A percentile compares a stretch with the other conserved stretches of the same genome.
phyloP scores from a whole-genome alignment of 2,113 vertebrate species.

The Rana temporaria region DNA sequence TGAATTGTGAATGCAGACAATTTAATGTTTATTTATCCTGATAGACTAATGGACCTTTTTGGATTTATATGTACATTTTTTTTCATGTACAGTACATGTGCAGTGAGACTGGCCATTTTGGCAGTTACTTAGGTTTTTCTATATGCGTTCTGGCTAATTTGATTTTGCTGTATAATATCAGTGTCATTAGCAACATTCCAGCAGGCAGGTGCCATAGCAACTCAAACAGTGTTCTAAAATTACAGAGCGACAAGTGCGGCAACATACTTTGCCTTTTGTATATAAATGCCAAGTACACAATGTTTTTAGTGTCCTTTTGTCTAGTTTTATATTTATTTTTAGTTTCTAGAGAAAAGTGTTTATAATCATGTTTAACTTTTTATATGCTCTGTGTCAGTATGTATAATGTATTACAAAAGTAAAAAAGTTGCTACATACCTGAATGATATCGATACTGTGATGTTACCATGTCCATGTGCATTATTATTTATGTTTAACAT shows the following conservation, averaged over 20 bases:
- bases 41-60: not conserved
- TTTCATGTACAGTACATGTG: not conserved
- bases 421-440: not conserved
- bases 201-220: conserved; percentile 38
- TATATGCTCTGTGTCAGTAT: conserved; percentile 1
- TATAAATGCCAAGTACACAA: not conserved
- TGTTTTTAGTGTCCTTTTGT: not conserved
- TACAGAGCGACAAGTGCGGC: not conserved
- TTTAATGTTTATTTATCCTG: not conserved
- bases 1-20: conserved; percentile 40
- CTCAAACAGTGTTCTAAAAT: conserved; percentile 34
- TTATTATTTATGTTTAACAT: conserved; percentile 16
- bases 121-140: not conserved
- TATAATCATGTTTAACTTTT: not conserved
- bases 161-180: conserved; percentile 5
- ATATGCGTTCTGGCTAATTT: not conserved
- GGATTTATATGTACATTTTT: not conserved
- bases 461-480: not conserved
- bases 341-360: not conserved
- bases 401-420: not conserved
- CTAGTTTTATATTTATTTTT: not conserved
- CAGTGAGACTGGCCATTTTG: not conserved
- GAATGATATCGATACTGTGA: conserved; percentile 4
- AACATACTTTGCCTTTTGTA: not conserved
- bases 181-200: conserved; percentile 17